A percentile compares a stretch with the other conserved stretches of the same genome.
These are phyloP conservation scores for Venturia canescens DNA, from an alignment of 1,140 invertebrate species.

Conservation along the genomic window DNA sequence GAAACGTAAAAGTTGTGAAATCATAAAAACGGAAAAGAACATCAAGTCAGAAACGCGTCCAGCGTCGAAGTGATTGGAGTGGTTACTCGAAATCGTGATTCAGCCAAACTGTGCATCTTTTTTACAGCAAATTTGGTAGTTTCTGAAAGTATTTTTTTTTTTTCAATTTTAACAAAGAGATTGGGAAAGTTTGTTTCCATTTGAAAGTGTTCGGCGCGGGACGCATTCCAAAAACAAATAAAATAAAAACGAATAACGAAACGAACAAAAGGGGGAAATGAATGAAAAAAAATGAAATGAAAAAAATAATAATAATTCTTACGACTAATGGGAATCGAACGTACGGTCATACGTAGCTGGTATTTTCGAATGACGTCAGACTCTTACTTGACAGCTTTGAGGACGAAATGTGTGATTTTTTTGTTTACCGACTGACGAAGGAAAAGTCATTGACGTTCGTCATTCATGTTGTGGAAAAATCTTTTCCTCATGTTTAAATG, in stretches of 20 bases:
- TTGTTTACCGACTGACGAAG: not conserved
- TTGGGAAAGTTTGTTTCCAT: not conserved
- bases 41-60: not conserved
- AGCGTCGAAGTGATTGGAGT: not conserved
- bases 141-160: too few species aligned
- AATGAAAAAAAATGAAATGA: too few species aligned
- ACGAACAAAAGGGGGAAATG: slow-evolving; percentile 40
- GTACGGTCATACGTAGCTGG: not conserved
- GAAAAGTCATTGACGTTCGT: too few species aligned
- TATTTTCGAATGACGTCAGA: slow-evolving; percentile 11
- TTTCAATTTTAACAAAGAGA: too few species aligned
- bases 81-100: too few species aligned
- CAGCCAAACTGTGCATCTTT: too few species aligned
- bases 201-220: not conserved
- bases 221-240: slow-evolving; percentile 4
- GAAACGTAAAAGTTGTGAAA: slow-evolving; percentile 39
- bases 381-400: not conserved
- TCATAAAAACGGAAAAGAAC: slow-evolving; percentile 41
- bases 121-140: too few species aligned
- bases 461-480: too few species aligned
- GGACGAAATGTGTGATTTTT: not conserved
- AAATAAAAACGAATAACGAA: slow-evolving; percentile 52
- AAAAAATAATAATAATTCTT: not conserved
- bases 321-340: slow-evolving; percentile 32
- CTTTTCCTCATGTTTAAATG: too few species aligned